Conservation (phyloP, 2,113 vertebrate genomes). For the Tachysurus fulvidraco region DNA sequence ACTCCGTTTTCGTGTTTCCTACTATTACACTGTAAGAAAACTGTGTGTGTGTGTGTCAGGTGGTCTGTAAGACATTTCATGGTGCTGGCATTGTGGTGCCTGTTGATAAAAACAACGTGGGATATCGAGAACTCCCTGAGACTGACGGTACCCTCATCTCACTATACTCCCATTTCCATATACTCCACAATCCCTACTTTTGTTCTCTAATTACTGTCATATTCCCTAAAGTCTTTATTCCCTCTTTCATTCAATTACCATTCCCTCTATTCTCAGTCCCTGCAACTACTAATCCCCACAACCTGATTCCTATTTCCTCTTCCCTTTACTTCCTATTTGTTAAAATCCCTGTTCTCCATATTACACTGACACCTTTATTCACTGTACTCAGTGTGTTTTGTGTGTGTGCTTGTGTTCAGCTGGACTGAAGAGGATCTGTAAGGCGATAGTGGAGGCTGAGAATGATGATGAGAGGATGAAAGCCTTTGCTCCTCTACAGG, state of each 20-base stretch:
- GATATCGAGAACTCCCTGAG: constrained; percentile 95
- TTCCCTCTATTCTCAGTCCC: no score
- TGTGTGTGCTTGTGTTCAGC: constrained; percentile 58
- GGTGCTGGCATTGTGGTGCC: constrained; percentile 91
- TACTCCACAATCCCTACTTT: neutral
- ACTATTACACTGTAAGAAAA: neutral
- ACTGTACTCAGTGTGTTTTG: neutral
- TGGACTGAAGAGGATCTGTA: constrained; percentile 89
- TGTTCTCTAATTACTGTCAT: no score
- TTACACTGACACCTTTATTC: neutral
- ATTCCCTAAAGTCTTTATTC: neutral
- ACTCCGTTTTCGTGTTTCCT: neutral
- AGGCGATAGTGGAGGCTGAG: constrained; percentile 84
- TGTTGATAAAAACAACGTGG: constrained; percentile 92
- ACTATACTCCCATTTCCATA: neutral
- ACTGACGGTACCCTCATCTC: constrained; percentile 78
- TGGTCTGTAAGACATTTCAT: constrained; percentile 93
- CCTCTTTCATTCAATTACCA: neutral
- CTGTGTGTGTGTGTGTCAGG: constrained; percentile 68
- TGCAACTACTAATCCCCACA: no score
- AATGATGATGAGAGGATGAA: constrained; percentile 85
- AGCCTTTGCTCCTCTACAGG: constrained; percentile 91
- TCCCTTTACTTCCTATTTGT: no score
- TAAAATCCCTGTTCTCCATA: no score
- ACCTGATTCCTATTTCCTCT: no score